A percentile compares a stretch with the other conserved stretches of the same genome.
Evolutionary conservation across 2,888 invertebrate genomes (phyloP).

Genomic region (Trissolcus japonicus): DNA sequence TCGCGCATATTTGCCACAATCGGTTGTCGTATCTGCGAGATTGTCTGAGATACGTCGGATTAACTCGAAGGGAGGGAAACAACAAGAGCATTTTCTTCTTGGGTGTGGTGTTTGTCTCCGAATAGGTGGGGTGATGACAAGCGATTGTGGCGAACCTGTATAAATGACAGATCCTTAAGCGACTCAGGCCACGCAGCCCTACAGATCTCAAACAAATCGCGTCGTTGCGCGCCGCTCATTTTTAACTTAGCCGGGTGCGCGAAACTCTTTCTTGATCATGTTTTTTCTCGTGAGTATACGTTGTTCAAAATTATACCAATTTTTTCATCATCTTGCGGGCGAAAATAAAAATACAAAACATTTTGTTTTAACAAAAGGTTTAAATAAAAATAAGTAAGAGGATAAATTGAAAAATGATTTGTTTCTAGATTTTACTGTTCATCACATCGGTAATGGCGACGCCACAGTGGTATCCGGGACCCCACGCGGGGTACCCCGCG

Average conservation of each 20-base stretch:
- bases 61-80: conserved; percentile 65
- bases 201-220: conserved; percentile 43
- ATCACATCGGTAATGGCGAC: conserved; percentile 37
- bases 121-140: conserved; percentile 65
- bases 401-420: background rate
- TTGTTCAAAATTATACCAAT: background rate
- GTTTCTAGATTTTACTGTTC: conserved; percentile 34
- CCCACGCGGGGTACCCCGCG: conserved; percentile 59
- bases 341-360: background rate
- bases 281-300: conserved; percentile 28
- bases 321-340: no score
- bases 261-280: conserved; percentile 9
- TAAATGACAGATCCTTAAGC: conserved; percentile 57
- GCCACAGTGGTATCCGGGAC: conserved; percentile 63
- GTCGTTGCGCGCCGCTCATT: conserved; percentile 14
- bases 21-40: conserved; percentile 47
- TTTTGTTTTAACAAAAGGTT: no score
- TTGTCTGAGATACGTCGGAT: conserved; percentile 51
- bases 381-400: no score
- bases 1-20: conserved; percentile 52
- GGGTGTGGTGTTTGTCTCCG: conserved; percentile 69
- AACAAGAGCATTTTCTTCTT: conserved; percentile 71
- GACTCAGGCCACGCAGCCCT: conserved; percentile 48
- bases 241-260: conserved; percentile 14
- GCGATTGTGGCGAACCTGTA: conserved; percentile 65